phyloP scores from a whole-genome alignment of 2,888 invertebrate species.

The Gastrophysa polygoni region DNA sequence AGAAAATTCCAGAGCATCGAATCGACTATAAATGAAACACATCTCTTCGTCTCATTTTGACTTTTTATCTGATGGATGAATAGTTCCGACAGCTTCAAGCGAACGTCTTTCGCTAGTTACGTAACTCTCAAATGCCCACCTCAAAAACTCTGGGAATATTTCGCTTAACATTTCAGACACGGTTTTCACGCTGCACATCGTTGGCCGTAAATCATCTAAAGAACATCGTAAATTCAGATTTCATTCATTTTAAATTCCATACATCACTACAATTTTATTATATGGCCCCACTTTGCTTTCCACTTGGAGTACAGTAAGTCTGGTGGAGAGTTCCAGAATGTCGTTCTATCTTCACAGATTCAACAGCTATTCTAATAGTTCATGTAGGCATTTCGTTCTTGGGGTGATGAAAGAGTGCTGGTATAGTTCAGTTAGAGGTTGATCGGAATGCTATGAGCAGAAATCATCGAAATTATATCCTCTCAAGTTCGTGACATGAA shows the following conservation, averaged over 20 bases:
- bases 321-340: neutral
- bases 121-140: neutral
- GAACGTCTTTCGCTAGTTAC: neutral
- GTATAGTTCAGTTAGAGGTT: no score
- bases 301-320: neutral
- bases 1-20: no score
- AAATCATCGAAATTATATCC: no score
- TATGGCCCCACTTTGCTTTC: conserved; percentile 20
- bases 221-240: conserved; percentile 33
- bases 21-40: no score
- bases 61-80: no score
- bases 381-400: no score
- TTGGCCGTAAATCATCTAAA: conserved; percentile 26
- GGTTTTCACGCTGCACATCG: neutral
- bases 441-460: no score
- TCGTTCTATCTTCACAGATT: neutral
- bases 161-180: conserved; percentile 7
- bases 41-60: no score
- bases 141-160: neutral
- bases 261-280: conserved; percentile 27
- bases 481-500: no score
- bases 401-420: no score
- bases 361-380: no score
- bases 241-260: conserved; percentile 27
- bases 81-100: neutral